These are phyloP conservation scores for Bemisia tabaci DNA, from an alignment of 1,140 invertebrate genomes.

Conservation along the genomic window DNA sequence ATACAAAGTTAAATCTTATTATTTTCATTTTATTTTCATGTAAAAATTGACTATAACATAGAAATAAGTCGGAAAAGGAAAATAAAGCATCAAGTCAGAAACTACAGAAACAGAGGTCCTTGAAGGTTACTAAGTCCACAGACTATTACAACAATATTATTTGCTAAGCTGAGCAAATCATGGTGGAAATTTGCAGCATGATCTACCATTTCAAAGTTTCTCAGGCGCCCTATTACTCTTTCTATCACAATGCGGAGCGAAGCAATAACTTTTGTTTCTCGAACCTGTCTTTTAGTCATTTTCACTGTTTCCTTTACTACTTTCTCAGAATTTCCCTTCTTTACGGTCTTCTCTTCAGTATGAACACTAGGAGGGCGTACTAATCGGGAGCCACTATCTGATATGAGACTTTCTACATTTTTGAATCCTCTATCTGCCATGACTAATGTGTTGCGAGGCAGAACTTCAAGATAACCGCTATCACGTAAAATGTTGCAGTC, in stretches of 20 bases:
- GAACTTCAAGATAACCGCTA: slow-evolving; percentile 24
- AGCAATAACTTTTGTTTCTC: slow-evolving; percentile 29
- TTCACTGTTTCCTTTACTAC: no score
- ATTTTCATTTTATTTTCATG: no score
- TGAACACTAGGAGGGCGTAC: slow-evolving; percentile 30
- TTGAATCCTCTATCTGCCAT: slow-evolving; percentile 32
- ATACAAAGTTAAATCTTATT: no score
- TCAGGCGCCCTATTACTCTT: slow-evolving; percentile 27
- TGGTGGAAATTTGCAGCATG: slow-evolving; percentile 27
- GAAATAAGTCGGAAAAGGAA: no score
- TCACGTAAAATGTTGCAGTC: slow-evolving; percentile 29
- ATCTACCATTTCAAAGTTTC: slow-evolving; percentile 30
- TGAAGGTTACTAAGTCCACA: slow-evolving; percentile 27
- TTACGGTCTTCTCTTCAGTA: no score
- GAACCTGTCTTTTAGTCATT: slow-evolving; percentile 25
- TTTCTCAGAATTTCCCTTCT: no score
- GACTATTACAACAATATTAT: slow-evolving; percentile 25
- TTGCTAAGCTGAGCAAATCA: slow-evolving; percentile 23
- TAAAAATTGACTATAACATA: no score
- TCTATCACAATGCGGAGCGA: slow-evolving; percentile 32
- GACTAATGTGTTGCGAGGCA: slow-evolving; percentile 20
- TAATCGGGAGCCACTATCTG: slow-evolving; percentile 22
- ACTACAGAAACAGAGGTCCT: slow-evolving; percentile 6
- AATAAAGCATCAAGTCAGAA: no score
- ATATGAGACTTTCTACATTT: slow-evolving; percentile 23